Conservation (phyloP, 2,113 vertebrate genomes). For the human (Homo sapiens) region DNA sequence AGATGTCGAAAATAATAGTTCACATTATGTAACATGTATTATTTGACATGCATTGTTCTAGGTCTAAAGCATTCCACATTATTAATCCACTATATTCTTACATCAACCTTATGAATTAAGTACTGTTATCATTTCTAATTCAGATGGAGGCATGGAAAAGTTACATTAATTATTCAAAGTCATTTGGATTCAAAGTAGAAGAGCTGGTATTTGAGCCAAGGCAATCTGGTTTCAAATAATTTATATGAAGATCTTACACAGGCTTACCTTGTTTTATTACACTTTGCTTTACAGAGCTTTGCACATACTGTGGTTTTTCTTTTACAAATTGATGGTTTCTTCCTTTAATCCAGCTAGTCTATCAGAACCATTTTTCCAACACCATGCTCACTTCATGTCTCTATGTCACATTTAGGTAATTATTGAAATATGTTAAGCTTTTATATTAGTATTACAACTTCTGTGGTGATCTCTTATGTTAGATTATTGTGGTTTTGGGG, state of each 20-base stretch:
- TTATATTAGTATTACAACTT: background rate
- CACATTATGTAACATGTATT: background rate
- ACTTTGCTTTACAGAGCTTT: background rate
- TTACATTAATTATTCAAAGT: background rate
- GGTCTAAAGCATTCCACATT: background rate
- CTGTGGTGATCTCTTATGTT: background rate
- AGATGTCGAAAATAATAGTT: background rate
- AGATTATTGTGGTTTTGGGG: background rate
- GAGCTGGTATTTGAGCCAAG: background rate
- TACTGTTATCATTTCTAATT: background rate
- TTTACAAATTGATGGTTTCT: background rate
- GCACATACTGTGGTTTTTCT: background rate
- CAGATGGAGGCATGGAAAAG: background rate
- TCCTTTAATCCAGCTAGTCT: background rate
- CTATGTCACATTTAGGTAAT: background rate
- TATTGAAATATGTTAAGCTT: background rate
- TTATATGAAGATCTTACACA: background rate
- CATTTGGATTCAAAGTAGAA: background rate
- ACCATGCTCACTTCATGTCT: background rate
- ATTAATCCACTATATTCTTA: background rate
- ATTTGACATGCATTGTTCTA: background rate
- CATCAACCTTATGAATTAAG: background rate
- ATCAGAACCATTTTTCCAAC: background rate
- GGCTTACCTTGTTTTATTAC: background rate
- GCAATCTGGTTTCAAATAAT: background rate